Conservation (phyloP, 2,888 invertebrate genomes). For the Tipula vernalis region DNA sequence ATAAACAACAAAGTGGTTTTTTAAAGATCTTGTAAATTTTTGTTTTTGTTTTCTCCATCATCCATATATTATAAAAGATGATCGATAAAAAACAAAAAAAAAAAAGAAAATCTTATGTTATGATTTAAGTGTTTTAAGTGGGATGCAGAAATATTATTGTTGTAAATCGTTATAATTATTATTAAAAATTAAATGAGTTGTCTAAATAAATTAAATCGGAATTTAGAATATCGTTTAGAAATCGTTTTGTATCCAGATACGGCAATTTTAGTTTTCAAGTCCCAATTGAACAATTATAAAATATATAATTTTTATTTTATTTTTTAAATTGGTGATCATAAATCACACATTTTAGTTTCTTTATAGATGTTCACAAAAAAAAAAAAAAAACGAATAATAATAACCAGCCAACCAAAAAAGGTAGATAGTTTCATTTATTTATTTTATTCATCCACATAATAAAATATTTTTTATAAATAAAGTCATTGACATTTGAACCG, state of each 20-base stretch:
- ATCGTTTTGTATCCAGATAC: neutral
- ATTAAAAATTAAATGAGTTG: neutral
- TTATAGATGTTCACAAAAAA: neutral
- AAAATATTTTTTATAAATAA: neutral
- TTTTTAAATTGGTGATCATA: neutral
- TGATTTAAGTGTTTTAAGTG: neutral
- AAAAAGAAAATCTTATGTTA: neutral
- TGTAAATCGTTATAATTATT: neutral
- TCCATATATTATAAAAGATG: neutral
- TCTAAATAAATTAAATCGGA: neutral
- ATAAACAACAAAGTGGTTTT: neutral
- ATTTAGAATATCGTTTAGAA: neutral
- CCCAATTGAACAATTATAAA: neutral
- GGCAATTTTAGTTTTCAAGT: neutral
- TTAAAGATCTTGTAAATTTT: neutral
- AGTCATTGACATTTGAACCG: constrained; percentile 4
- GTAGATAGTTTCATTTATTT: neutral
- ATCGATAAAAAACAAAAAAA: neutral
- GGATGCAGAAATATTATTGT: neutral
- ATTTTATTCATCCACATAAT: neutral
- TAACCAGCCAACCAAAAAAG: neutral
- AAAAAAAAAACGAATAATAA: neutral
- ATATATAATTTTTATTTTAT: neutral
- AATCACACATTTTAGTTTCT: neutral
- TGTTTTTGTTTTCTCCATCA: neutral